phyloP scores from a whole-genome alignment of 2,888 invertebrate species.

The Diaphora mendica region DNA sequence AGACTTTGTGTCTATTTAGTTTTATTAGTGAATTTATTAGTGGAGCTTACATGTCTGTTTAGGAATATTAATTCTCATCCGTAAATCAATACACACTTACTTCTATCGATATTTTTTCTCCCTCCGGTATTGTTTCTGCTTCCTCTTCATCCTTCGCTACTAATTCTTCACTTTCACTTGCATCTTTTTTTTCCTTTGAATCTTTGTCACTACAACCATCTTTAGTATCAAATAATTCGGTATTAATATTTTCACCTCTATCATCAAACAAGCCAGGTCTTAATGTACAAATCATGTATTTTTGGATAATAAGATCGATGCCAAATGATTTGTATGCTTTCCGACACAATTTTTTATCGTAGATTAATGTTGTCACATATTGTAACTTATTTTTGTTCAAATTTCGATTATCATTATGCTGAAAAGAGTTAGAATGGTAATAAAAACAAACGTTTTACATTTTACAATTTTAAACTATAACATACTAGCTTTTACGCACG shows the following conservation, averaged over 20 bases:
- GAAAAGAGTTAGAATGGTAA: not conserved
- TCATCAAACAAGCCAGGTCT: not conserved
- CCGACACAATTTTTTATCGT: not conserved
- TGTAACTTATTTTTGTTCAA: not conserved
- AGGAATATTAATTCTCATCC: not conserved
- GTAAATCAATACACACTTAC: not conserved
- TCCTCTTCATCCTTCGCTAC: not conserved
- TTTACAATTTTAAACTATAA: not conserved
- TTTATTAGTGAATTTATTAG: not conserved
- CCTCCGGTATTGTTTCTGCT: not conserved
- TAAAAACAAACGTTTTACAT: not conserved
- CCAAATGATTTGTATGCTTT: not conserved
- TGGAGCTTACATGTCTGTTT: not conserved
- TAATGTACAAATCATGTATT: constrained; percentile 9
- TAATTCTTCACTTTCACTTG: not conserved
- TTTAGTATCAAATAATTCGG: accelerated
- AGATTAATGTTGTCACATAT: not conserved
- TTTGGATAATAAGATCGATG: not conserved
- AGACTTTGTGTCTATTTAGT: not conserved
- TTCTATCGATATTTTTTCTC: not conserved
- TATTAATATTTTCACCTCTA: not conserved
- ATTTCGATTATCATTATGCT: not conserved
- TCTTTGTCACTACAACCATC: not conserved
- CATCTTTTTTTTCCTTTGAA: not conserved
- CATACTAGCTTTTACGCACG: too few species aligned